Base-by-base conservation (phyloP, 1,140 invertebrate species). In the Caenorhabditis briggsae region DNA sequence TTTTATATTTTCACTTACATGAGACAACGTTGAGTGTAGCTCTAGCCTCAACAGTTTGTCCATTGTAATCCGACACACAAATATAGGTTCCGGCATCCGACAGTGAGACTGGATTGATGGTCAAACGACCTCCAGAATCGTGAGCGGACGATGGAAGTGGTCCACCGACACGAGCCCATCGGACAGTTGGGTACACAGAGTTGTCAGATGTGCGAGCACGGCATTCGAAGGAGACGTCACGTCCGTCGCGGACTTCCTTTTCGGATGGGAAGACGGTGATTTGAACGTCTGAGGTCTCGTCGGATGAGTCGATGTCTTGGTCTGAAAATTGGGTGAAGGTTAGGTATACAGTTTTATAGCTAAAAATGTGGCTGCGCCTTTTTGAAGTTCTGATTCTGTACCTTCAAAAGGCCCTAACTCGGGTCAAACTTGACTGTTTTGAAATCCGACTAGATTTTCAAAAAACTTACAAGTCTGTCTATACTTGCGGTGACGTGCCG, bases 261-360 rank as follows among this genome's bases (percentile, higher is more conserved):
- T 92, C 90, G 33, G 90, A 86, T n/a, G 91, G 91, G 82, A 92
- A 92, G 41, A 92, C 89, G n/a, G 90, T 92, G 84, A 92, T 92
- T 70, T 92, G 91, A 11, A 92, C 85, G 53, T 92, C 91, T 20
- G 84, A 88, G 33, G 70, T 48, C 11, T 84, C 86, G 25, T 70
- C 86, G 58, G 83, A 82, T 12, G 86, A 84, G n/a, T 87, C 86
- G 61, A 87, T 87, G 82, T 87, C 86, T 46, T 87, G 58, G n/a
- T 83, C 86, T 87, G 82, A 84, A 87, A 83, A 58, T 20, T 18
- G 82, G 25, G 16, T 70, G n/a, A 46, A 6, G 33, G 16, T 33
- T 2, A 33, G 33, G 1, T 1, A 33, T 33, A 33, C 3, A n/a
- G 33, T 33, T 33, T 33, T 33, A 33, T 33, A 33, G 33, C 33